phyloP scores from a whole-genome alignment of 2,888 invertebrate species.

The Mylabris sibirica region DNA sequence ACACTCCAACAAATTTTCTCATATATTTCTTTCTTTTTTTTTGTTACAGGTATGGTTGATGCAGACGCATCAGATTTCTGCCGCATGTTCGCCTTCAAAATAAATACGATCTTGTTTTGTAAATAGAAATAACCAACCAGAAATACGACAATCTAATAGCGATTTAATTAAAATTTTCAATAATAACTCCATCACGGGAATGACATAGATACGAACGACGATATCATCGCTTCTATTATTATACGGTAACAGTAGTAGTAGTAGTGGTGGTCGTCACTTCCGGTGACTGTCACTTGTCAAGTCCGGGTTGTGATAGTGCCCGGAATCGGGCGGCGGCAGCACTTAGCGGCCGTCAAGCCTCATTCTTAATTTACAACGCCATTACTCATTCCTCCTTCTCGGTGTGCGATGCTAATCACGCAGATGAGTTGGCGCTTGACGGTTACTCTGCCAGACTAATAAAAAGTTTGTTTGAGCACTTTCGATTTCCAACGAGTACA shows the following conservation, averaged over 20 bases:
- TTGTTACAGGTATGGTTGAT: constrained; percentile 42
- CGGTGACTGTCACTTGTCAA: constrained; percentile 44
- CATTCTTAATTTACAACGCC: constrained; percentile 54
- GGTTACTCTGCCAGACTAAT: constrained; percentile 21
- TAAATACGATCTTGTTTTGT: background rate
- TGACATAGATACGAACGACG: too few species aligned
- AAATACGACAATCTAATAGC: too few species aligned
- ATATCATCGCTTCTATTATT: too few species aligned
- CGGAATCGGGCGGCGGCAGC: constrained; percentile 46
- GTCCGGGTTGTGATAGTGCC: constrained; percentile 45
- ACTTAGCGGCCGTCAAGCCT: constrained; percentile 53
- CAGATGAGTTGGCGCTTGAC: constrained; percentile 26
- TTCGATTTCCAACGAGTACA: constrained; percentile 23
- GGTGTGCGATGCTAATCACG: constrained; percentile 36
- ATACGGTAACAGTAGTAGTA: background rate
- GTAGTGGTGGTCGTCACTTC: constrained; percentile 41
- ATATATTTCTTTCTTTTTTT: constrained; percentile 39
- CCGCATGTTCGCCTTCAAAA: background rate
- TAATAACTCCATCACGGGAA: too few species aligned
- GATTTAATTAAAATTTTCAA: background rate
- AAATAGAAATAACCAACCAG: background rate
- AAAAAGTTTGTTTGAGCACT: constrained; percentile 29
- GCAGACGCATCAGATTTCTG: constrained; percentile 7
- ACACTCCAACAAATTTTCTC: constrained; percentile 46
- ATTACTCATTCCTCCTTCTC: constrained; percentile 50